Base-by-base conservation (phyloP, 2,113 vertebrate genomes). In the Scatophagus argus region DNA sequence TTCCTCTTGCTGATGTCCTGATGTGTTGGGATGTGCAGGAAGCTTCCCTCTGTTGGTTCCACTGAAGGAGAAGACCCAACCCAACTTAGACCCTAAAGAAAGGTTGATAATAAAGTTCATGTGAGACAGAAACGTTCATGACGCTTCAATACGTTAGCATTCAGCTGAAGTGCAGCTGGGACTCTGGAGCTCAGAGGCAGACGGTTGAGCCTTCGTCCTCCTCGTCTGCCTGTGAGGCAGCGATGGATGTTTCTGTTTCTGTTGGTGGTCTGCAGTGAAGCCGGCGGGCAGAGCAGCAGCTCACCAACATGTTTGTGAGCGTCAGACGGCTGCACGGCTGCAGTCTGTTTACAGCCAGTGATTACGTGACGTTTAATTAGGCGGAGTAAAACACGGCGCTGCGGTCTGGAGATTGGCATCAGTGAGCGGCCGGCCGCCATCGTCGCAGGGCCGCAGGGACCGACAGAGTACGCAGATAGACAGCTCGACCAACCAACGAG, bases 361-460 rank as follows among this genome's bases (percentile, higher is more conserved):
- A 93, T 92, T 91, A 85, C 17, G 87, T 83, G 84, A 91, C 5
- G 92, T 89, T 90, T 87, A 91, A 93, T 92, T 94, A 94, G 86
- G 82, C 68, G 80, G 77, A 83, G 88, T 89, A 78, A 87, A 84
- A 90, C 64, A 68, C 8, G 36, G 61, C 25, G 23, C 82, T 83
- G 80, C 0, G 70, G 77, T 85, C 66, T 89, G 83, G 80, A 94
- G 93, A 95, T 94, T 89, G 91, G 88, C 89, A 94, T 95, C 93
- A 0, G 84, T 88, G 77, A 85, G 84, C 56, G 14, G 43, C 52
- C 34, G 10, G 74, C 25, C 29, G 38, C 25, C 47, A 11, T 36
- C 56, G 46, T 29, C 39, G 5, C 21, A 2, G 34, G 34, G n/a
- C 52, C 47, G 5, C 25, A 79, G 83, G 44, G 25, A 25, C 12